These are phyloP conservation scores for Beris morrisii DNA, from an alignment of 2,888 invertebrate species.

Conservation along the genomic window DNA sequence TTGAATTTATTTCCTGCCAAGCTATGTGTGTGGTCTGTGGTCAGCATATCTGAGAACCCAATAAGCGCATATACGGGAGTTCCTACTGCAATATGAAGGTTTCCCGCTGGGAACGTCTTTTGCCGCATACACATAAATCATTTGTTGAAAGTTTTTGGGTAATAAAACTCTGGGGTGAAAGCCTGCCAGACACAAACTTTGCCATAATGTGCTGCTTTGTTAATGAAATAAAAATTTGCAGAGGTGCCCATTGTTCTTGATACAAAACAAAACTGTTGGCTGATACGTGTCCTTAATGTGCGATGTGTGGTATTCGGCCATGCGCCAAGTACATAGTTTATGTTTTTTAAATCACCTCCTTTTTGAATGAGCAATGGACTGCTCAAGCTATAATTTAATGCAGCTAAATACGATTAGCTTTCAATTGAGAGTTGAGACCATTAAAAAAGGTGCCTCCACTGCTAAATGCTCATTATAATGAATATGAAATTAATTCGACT, in stretches of 20 bases:
- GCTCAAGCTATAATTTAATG: too few species aligned
- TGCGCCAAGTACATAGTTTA: too few species aligned
- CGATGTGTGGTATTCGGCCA: too few species aligned
- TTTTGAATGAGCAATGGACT: too few species aligned
- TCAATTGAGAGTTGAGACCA: too few species aligned
- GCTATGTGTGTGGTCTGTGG: slow-evolving; percentile 10
- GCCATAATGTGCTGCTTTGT: slow-evolving; percentile 17
- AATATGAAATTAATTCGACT: too few species aligned
- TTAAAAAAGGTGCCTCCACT: too few species aligned
- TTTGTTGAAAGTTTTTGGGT: slow-evolving; percentile 29
- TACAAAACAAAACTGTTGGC: slow-evolving; percentile 8
- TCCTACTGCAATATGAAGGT: slow-evolving; percentile 14
- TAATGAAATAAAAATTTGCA: slow-evolving; percentile 23
- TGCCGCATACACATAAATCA: slow-evolving; percentile 31
- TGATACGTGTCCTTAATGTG: too few species aligned
- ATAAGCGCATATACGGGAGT: slow-evolving; percentile 1
- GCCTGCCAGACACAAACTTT: slow-evolving; percentile 16
- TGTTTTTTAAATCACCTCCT: too few species aligned
- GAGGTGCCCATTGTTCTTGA: slow-evolving; percentile 12
- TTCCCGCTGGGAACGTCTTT: slow-evolving; percentile 23
- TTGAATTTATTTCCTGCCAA: slow-evolving; percentile 27
- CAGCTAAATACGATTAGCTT: too few species aligned
- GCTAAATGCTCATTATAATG: too few species aligned
- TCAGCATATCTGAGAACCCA: slow-evolving; percentile 10
- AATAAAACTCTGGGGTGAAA: slow-evolving; percentile 21